phyloP scores from a whole-genome alignment of 1,140 invertebrate genomes.

The Drosophila virilis region DNA sequence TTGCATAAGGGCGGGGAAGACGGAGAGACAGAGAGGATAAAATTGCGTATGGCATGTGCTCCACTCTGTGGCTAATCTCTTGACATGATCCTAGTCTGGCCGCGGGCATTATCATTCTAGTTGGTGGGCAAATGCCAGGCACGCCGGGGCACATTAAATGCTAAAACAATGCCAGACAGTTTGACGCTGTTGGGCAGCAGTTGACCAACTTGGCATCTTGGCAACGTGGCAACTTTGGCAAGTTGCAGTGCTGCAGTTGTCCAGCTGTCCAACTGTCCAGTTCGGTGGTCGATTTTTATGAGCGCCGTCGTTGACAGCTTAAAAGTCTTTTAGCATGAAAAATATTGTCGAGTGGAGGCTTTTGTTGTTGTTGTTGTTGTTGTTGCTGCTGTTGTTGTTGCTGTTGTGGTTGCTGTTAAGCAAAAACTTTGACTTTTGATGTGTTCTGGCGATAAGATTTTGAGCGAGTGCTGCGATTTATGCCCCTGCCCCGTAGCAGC shows the following conservation, averaged over 20 bases:
- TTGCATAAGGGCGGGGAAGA: background rate
- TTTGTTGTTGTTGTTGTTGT: conserved; percentile 26
- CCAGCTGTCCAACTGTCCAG: conserved; percentile 22
- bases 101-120: background rate
- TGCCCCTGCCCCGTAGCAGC: conserved; percentile 28
- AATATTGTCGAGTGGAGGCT: conserved; percentile 65
- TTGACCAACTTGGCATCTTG: conserved; percentile 8
- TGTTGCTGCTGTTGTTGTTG: conserved; percentile 13
- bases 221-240: conserved; percentile 5
- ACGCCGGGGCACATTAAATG: conserved; percentile 64
- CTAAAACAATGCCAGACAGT: conserved; percentile 78
- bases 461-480: conserved; percentile 73
- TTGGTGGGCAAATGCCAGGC: background rate
- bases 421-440: conserved; percentile 72
- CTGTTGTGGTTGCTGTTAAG: conserved; percentile 35
- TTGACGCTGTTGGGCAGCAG: conserved; percentile 69
- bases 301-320: conserved; percentile 76
- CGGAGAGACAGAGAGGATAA: background rate
- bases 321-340: conserved; percentile 81
- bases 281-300: conserved; percentile 79
- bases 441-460: conserved; percentile 75
- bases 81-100: conserved; percentile 9
- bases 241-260: conserved; percentile 18
- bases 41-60: background rate
- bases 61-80: conserved; percentile 12